Evolutionary conservation across 1,140 invertebrate genomes (phyloP).

Genomic region (Maconellicoccus hirsutus): DNA sequence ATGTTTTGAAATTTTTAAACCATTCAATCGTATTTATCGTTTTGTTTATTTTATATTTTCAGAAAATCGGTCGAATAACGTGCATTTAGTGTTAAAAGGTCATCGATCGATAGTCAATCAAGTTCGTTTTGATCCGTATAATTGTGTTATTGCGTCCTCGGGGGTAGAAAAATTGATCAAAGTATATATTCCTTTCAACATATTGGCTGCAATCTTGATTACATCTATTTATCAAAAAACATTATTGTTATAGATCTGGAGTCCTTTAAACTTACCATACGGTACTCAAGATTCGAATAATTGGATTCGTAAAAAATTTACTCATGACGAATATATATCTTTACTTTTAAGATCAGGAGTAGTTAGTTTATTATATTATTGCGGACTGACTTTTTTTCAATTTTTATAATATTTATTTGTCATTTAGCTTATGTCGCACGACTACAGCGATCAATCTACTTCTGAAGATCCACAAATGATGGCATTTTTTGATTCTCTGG

Average conservation of each 20-base stretch:
- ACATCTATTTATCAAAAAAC: too few species aligned
- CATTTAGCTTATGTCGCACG: constrained; percentile 61
- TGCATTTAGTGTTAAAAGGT: constrained; percentile 72
- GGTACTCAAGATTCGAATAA: neutral
- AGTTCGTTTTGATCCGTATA: constrained; percentile 76
- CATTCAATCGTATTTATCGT: too few species aligned
- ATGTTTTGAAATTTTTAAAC: too few species aligned
- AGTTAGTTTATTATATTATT: neutral
- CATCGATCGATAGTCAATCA: constrained; percentile 94
- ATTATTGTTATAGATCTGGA: neutral
- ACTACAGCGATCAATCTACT: constrained; percentile 70
- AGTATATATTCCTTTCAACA: constrained; percentile 38
- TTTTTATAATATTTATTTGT: neutral
- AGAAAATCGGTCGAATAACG: constrained; percentile 48
- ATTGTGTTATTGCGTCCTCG: constrained; percentile 78
- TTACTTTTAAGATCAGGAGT: constrained; percentile 65
- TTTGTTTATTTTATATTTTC: constrained; percentile 26
- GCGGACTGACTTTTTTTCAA: neutral
- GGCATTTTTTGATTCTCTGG: constrained; percentile 88
- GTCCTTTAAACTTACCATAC: neutral
- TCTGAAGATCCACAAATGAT: constrained; percentile 88
- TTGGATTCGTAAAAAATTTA: constrained; percentile 58
- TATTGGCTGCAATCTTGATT: neutral
- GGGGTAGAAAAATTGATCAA: constrained; percentile 94
- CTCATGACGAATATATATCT: constrained; percentile 74